Base-by-base conservation (phyloP, 2,888 invertebrate species). In the Dolomedes plantarius region DNA sequence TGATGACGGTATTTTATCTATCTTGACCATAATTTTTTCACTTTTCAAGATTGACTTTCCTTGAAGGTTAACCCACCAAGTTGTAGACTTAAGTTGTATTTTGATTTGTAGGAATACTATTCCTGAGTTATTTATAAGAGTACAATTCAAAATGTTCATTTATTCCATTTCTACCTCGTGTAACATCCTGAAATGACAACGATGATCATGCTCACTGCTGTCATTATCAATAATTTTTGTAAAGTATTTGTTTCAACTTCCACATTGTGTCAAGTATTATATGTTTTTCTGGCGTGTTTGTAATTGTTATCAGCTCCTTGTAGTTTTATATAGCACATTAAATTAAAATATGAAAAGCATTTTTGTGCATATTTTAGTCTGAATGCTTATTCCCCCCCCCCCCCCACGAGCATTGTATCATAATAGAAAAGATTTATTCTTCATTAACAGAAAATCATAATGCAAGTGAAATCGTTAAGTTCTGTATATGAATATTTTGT, bases 301-400 rank as follows among this genome's bases (percentile, higher is more conserved):
- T 81, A 81, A 81, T 41, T 69, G 67, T 74, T 41, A 75, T 50
- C 75, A 74, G 81, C 81, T 81, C 81, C 81, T 69, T 75, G 81
- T 81, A 81, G 81, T 81, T 81, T 81, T 81, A 75, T 69, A 69
- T 81, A 81, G 81, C 81, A 81, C 81, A 81, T 81, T 69, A 81
- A 81, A 80, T 56, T 75, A 50, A 72, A 80, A 27, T 16, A 16
- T 31, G 1, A 64, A 28, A 27, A 28, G 7, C 13, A 19, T n/a
- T n/a, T n/a, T n/a, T n/a, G n/a, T n/a, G n/a, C n/a, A n/a, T n/a
- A n/a, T n/a, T n/a, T n/a, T n/a, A n/a, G n/a, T n/a, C n/a, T n/a
- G n/a, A n/a, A n/a, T n/a, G n/a, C n/a, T n/a, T n/a, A n/a, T n/a
- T n/a, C n/a, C n/a, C n/a, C n/a, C n/a, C n/a, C n/a, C n/a, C n/a